A percentile compares a stretch with the other conserved stretches of the same genome.
Evolutionary conservation across 2,888 invertebrate species (phyloP).

Genomic region (Parnassius orleans): DNA sequence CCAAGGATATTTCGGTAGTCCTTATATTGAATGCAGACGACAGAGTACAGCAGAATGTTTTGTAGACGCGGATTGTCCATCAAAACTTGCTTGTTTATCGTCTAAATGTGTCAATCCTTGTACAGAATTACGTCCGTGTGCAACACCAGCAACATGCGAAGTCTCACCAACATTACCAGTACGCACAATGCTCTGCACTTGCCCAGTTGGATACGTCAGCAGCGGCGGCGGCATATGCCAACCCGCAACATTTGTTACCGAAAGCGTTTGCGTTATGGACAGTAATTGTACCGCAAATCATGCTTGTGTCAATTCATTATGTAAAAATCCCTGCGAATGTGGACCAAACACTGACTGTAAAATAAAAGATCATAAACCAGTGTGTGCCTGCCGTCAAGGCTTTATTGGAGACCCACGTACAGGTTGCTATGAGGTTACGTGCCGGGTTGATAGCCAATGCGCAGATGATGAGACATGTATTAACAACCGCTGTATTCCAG

Average conservation of each 20-base stretch:
- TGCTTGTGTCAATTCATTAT: constrained; percentile 90
- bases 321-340: constrained; percentile 92
- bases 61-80: constrained; percentile 90
- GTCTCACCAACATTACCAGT: constrained; percentile 91
- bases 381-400: constrained; percentile 91
- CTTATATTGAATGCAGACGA: constrained; percentile 89
- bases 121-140: constrained; percentile 87
- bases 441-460: constrained; percentile 88
- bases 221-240: constrained; percentile 92
- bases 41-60: constrained; percentile 88
- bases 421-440: constrained; percentile 88
- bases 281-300: constrained; percentile 88
- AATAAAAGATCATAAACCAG: constrained; percentile 91
- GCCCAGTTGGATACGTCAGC: constrained; percentile 93
- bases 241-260: constrained; percentile 83
- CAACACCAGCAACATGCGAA: constrained; percentile 88
- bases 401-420: constrained; percentile 92
- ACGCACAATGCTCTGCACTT: constrained; percentile 93
- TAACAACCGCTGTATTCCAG: constrained; percentile 90
- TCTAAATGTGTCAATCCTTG: constrained; percentile 93
- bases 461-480: constrained; percentile 91
- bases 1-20: constrained; percentile 87
- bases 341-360: constrained; percentile 92
- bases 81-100: constrained; percentile 89
- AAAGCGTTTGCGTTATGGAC: constrained; percentile 86